Conservation (phyloP, 2,113 vertebrate species). For the Pandion haliaetus region DNA sequence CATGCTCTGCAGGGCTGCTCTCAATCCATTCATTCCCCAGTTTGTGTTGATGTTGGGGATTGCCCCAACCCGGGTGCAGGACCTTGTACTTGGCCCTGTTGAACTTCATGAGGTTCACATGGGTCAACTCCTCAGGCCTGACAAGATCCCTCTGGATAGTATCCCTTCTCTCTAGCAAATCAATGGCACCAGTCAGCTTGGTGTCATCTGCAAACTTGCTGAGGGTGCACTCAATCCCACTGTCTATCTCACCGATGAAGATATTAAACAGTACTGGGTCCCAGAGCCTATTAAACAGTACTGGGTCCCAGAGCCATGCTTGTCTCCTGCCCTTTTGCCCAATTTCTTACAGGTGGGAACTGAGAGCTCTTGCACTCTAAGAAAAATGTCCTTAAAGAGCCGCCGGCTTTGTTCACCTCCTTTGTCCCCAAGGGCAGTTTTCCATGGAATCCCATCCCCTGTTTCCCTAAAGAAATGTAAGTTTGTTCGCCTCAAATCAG, state of each 20-base stretch:
- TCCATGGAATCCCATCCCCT: not conserved
- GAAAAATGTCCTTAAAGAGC: not conserved
- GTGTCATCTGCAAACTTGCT: not conserved
- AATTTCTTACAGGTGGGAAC: accelerated
- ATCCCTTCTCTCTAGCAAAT: not conserved
- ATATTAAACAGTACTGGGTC: not conserved
- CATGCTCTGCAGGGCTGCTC: not conserved
- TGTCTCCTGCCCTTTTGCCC: not conserved
- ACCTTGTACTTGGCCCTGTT: not conserved
- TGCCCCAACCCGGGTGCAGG: not conserved
- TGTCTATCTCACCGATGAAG: not conserved
- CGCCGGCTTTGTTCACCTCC: not conserved
- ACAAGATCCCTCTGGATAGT: not conserved
- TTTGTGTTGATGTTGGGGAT: not conserved
- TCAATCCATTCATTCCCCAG: not conserved
- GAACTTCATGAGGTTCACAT: not conserved
- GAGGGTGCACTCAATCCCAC: not conserved
- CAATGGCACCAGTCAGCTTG: not conserved
- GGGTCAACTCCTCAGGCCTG: not conserved
- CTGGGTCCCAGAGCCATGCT: too few relatives aligned
- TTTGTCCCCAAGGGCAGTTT: not conserved
- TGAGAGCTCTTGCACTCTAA: not conserved
- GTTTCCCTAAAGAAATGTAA: not conserved
- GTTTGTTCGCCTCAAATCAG: not conserved
- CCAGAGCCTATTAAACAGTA: not conserved